These are phyloP conservation scores for Sinohyriopsis cumingii DNA, from an alignment of 2,888 invertebrate genomes.

Conservation along the genomic window DNA sequence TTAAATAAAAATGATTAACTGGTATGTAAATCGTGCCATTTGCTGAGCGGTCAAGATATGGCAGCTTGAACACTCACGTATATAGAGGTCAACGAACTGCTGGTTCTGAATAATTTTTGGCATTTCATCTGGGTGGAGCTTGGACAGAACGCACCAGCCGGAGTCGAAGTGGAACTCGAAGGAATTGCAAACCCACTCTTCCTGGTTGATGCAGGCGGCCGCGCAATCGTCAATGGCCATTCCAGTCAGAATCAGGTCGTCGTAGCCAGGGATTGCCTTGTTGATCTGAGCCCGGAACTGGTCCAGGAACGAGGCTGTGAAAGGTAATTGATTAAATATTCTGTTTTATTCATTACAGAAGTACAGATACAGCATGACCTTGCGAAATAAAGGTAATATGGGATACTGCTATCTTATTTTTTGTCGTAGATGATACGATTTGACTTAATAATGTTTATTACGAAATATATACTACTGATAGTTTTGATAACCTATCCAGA, in stretches of 20 bases:
- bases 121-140: constrained; percentile 49
- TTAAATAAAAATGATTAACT: too few relatives aligned
- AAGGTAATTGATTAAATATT: not conserved
- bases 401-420: not conserved
- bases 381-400: not conserved
- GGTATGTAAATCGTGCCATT: too few relatives aligned
- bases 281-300: constrained; percentile 41
- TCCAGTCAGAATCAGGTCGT: constrained; percentile 42
- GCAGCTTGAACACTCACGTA: constrained; percentile 36
- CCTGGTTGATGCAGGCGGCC: constrained; percentile 37
- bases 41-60: not conserved
- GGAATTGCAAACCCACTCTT: constrained; percentile 51
- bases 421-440: too few relatives aligned
- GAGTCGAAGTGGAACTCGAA: constrained; percentile 54
- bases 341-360: not conserved
- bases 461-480: too few relatives aligned
- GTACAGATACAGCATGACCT: not conserved
- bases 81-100: constrained; percentile 46
- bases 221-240: constrained; percentile 60
- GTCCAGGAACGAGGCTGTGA: constrained; percentile 28
- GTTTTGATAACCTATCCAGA: too few relatives aligned
- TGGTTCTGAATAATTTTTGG: constrained; percentile 33
- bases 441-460: too few relatives aligned
- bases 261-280: constrained; percentile 43
- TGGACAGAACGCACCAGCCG: constrained; percentile 49